phyloP scores from a whole-genome alignment of 2,797 vertebrate species.

The Lepilemur septentrionalis region DNA sequence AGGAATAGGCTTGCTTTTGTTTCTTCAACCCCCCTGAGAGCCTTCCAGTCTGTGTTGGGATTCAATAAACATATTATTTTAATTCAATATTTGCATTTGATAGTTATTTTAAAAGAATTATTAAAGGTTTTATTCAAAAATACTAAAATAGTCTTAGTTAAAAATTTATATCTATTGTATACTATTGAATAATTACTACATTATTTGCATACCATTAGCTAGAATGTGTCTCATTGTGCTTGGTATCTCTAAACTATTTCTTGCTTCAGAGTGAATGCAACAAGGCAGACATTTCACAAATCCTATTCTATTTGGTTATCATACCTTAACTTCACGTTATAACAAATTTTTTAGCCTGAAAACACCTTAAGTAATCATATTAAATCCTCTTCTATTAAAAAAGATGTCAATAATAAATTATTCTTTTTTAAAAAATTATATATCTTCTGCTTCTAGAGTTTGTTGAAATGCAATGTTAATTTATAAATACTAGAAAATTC shows the following conservation, averaged over 20 bases:
- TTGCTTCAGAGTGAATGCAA: conserved; percentile 49
- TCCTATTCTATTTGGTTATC: conserved; percentile 62
- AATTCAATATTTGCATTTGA: neutral
- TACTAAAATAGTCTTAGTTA: conserved; percentile 10
- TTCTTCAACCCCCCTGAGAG: neutral
- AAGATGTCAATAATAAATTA: conserved; percentile 71
- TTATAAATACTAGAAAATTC: conserved; percentile 67
- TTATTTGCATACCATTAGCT: neutral
- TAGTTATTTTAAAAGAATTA: neutral
- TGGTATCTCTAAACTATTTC: neutral
- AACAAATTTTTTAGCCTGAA: conserved; percentile 67
- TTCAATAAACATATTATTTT: neutral
- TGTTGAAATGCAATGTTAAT: conserved; percentile 69
- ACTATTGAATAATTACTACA: neutral
- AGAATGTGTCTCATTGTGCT: neutral
- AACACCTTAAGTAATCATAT: conserved; percentile 70
- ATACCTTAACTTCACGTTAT: conserved; percentile 61
- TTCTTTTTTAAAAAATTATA: conserved; percentile 52
- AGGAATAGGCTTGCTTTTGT: neutral
- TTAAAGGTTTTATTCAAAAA: neutral
- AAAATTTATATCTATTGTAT: neutral
- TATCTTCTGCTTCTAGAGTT: conserved; percentile 69
- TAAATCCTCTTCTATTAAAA: conserved; percentile 60
- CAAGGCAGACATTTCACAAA: conserved; percentile 66
- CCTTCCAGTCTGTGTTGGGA: neutral